phyloP scores from a whole-genome alignment of 2,888 invertebrate species.

The Alviniconcha strummeri region DNA sequence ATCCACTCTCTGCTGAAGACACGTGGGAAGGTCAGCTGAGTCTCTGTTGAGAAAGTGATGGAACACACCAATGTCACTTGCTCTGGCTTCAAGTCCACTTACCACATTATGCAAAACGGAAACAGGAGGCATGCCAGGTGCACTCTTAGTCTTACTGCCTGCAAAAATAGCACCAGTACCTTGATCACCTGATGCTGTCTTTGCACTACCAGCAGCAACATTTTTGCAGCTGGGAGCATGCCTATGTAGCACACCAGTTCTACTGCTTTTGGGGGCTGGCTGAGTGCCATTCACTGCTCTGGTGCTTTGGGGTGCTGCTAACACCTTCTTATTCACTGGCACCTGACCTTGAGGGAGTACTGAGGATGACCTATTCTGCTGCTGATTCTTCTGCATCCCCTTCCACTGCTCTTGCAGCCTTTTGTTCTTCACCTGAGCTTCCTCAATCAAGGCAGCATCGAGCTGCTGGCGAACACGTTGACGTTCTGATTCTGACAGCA shows the following conservation, averaged over 20 bases:
- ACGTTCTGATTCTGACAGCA: slow-evolving; percentile 24
- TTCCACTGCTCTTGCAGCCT: background rate
- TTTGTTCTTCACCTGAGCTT: background rate
- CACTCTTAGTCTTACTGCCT: too few relatives aligned
- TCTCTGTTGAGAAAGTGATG: slow-evolving; percentile 49
- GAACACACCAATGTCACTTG: slow-evolving; percentile 51
- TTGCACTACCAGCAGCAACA: too few relatives aligned
- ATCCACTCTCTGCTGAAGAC: slow-evolving; percentile 12
- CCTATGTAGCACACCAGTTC: too few relatives aligned
- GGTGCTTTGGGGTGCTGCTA: background rate
- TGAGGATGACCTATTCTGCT: background rate
- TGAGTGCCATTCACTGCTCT: too few relatives aligned
- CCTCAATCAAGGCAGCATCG: slow-evolving; percentile 16
- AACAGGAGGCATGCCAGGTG: too few relatives aligned
- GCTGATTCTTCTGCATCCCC: background rate
- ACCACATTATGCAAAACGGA: background rate
- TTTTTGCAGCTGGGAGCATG: too few relatives aligned
- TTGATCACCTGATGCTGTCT: too few relatives aligned
- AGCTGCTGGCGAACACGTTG: slow-evolving; percentile 21
- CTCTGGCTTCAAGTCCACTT: slow-evolving; percentile 20
- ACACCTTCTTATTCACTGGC: background rate
- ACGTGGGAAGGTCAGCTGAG: slow-evolving; percentile 44
- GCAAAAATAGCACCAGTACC: too few relatives aligned
- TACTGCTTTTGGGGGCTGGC: too few relatives aligned
- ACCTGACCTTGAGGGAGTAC: background rate